These are phyloP conservation scores for Tetramorium alpestre DNA, from an alignment of 1,140 invertebrate species.

Conservation along the genomic window DNA sequence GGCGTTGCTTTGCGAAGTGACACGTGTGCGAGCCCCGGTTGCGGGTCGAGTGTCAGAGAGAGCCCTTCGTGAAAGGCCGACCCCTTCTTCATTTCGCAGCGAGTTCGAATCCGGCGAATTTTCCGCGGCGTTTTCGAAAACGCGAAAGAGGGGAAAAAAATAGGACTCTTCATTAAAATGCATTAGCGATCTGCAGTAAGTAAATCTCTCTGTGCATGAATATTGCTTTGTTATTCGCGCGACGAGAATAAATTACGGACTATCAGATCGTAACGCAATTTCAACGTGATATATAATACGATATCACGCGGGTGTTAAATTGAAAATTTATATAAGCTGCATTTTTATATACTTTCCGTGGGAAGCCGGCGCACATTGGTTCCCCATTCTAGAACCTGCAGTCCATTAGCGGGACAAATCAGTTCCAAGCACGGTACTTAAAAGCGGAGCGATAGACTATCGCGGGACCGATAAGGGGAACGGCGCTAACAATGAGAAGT, in stretches of 20 bases:
- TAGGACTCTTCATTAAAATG: neutral
- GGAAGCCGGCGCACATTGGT: neutral
- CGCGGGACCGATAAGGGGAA: conserved; percentile 12
- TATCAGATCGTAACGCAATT: neutral
- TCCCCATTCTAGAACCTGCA: neutral
- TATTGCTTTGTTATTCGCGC: conserved; percentile 1
- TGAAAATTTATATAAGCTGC: neutral
- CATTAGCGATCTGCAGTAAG: neutral
- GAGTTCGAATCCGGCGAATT: neutral
- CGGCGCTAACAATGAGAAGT: neutral
- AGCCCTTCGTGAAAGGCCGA: neutral
- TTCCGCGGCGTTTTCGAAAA: neutral
- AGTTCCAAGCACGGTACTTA: neutral
- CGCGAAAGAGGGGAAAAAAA: neutral
- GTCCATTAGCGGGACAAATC: neutral
- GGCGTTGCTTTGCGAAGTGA: conserved; percentile 28
- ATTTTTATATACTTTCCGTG: neutral
- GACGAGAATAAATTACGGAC: conserved; percentile 1
- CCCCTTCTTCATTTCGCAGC: neutral
- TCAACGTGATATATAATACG: neutral
- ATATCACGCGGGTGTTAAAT: neutral
- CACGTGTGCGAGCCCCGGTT: conserved; percentile 3
- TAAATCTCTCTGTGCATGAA: conserved; percentile 1
- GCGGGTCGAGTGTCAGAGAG: neutral
- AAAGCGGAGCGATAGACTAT: conserved; percentile 26